Evolutionary conservation across 2,113 vertebrate genomes (phyloP).

Genomic region (Rafetus swinhoei): DNA sequence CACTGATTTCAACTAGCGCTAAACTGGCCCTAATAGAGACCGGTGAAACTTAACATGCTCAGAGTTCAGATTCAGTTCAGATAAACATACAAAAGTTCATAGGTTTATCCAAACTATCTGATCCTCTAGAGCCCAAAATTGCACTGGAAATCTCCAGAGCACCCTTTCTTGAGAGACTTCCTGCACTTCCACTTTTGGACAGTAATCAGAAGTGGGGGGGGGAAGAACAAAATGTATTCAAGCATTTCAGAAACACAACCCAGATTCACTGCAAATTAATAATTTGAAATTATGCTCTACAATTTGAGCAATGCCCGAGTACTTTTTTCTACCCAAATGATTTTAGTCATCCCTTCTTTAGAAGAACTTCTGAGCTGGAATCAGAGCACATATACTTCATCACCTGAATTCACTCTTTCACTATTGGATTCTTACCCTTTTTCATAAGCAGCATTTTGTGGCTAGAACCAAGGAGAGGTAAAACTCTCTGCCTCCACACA

Average conservation of each 20-base stretch:
- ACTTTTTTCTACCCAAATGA: not conserved
- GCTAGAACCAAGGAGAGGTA: not conserved
- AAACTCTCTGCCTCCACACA: not conserved
- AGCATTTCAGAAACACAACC: not conserved
- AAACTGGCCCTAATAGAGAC: not conserved
- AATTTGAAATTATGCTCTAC: not conserved
- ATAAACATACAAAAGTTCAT: constrained; percentile 73
- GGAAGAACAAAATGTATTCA: not conserved
- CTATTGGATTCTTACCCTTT: not conserved
- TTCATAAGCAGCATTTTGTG: not conserved
- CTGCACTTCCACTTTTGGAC: constrained; percentile 24
- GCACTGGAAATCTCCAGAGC: constrained; percentile 58
- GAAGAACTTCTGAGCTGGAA: not conserved
- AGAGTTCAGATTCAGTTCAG: constrained; percentile 76
- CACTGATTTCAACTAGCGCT: constrained; percentile 36
- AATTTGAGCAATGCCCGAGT: not conserved
- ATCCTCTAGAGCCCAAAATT: constrained; percentile 45
- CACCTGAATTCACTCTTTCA: not conserved
- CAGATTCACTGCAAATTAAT: not conserved
- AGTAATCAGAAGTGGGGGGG: not conserved
- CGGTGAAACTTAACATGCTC: constrained; percentile 56
- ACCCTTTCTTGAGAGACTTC: constrained; percentile 49
- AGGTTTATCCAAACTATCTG: constrained; percentile 58
- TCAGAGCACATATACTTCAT: not conserved
- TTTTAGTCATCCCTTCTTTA: not conserved